Evolutionary conservation across 2,888 invertebrate genomes (phyloP), one percentile per base, ranked within the genome.

Genomic region (Orthonevra nobilis): DNA sequence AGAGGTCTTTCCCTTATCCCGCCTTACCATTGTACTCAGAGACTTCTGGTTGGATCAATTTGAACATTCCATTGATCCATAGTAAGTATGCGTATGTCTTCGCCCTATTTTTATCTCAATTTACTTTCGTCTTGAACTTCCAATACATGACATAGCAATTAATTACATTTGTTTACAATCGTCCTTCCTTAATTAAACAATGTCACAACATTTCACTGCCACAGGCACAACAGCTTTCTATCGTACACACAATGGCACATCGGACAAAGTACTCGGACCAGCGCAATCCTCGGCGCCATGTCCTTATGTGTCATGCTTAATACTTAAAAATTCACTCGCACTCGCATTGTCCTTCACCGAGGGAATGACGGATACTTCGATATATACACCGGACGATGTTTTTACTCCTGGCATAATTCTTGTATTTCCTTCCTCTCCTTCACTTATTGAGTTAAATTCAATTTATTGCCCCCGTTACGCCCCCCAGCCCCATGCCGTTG

Each of bases 121-220:
- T 14, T 6, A 30, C 17, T 28, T 50, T 61, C 19, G 36, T 68
- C 46, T 56, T 61, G 20, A 60, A 73, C 50, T 66, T 61, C 26
- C 54, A 54, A 54, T 68, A 74, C 74, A 74, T 69, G 61, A 61
- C 54, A 74, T 46, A 36, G 69, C 75, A 69, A 75, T 75, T 75
- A 75, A 75, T 74, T 75, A 75, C 69, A 75, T 69, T 69, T 75
- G 69, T 75, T 69, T 75, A 75, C 69, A 75, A 34, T 61, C 38
- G 40, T 75, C 63, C 48, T 50, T 63, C 63, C 75, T 75, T 75
- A 75, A 75, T 75, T 75, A 61, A 75, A 69, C 69, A 75, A 75
- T 75, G 75, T 75, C 69, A 69, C 69, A 75, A 50, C 56, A 63
- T 75, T 69, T 74, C 42, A 26, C 69, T 63, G 69, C 75, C 69